phyloP scores from a whole-genome alignment of 2,797 vertebrate species.

The Darevskia nairensis region DNA sequence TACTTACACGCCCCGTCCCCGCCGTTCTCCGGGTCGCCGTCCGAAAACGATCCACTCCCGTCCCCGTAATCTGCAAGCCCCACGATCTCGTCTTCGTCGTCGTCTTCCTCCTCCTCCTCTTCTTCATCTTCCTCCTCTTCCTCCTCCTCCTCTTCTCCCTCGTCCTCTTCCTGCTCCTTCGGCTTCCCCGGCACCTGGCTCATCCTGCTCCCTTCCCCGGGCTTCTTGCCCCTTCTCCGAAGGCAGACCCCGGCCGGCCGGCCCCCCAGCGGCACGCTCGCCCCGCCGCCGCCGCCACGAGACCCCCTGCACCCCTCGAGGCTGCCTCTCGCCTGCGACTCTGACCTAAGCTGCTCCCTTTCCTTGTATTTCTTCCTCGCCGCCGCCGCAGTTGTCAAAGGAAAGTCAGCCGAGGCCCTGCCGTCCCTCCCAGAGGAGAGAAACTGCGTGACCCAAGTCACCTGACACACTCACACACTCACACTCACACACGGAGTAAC shows the following conservation, averaged over 20 bases:
- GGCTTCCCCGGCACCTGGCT: conserved; percentile 57
- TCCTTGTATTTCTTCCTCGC: neutral
- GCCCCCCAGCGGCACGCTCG: neutral
- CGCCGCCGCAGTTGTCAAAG: conserved; percentile 26
- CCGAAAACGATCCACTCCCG: conserved; percentile 82
- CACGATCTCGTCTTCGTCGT: conserved; percentile 74
- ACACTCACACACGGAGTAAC: neutral
- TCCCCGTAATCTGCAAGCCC: conserved; percentile 78
- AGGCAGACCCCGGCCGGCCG: neutral
- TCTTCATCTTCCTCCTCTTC: conserved; percentile 68
- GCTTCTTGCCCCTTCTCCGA: conserved; percentile 6
- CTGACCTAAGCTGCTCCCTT: conserved; percentile 69
- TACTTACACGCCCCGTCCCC: conserved; percentile 87
- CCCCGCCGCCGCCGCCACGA: neutral
- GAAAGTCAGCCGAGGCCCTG: conserved; percentile 62
- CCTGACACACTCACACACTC: conserved; percentile 61
- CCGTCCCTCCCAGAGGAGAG: conserved; percentile 69
- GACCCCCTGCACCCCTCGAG: neutral
- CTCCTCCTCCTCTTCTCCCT: conserved; percentile 57
- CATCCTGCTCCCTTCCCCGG: conserved; percentile 43
- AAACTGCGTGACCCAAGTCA: conserved; percentile 76
- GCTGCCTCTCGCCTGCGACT: neutral
- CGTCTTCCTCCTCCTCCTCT: conserved; percentile 23
- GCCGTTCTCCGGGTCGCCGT: conserved; percentile 82
- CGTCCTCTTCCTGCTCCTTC: conserved; percentile 57